These are phyloP conservation scores for Limnodromus scolopaceus DNA, from an alignment of 2,797 vertebrate genomes.

Conservation along the genomic window DNA sequence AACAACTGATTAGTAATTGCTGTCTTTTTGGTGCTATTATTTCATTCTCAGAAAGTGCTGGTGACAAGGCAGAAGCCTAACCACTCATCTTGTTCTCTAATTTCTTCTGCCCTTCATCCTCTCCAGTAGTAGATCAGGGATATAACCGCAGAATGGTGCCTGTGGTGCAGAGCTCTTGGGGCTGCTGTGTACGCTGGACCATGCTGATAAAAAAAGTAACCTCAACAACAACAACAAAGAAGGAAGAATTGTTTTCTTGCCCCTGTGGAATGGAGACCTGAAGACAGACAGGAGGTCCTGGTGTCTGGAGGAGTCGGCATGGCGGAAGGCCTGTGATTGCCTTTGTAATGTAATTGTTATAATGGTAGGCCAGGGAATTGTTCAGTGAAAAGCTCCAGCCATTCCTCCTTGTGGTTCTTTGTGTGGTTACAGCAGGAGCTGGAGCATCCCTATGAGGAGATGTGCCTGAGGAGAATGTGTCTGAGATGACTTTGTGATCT, in stretches of 20 bases:
- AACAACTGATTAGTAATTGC: not conserved
- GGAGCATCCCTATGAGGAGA: not conserved
- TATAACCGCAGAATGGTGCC: slow-evolving; percentile 31
- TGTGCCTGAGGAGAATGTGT: not conserved
- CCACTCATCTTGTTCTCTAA: slow-evolving; percentile 25
- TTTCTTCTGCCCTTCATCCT: slow-evolving; percentile 29
- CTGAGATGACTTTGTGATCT: not conserved
- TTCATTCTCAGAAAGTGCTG: slow-evolving; percentile 6
- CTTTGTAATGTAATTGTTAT: slow-evolving; percentile 52
- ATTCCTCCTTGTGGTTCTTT: slow-evolving; percentile 48
- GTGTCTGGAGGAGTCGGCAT: not conserved
- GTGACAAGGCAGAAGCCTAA: slow-evolving; percentile 8
- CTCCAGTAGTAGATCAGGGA: not conserved
- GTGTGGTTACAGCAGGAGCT: slow-evolving; percentile 42
- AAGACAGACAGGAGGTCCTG: slow-evolving; percentile 1
- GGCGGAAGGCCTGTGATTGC: slow-evolving; percentile 8
- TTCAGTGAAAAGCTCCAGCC: slow-evolving; percentile 22
- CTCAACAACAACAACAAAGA: slow-evolving; percentile 28
- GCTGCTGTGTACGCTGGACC: not conserved
- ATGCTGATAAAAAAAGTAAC: slow-evolving; percentile 29
- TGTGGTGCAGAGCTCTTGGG: not conserved
- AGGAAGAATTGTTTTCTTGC: slow-evolving; percentile 28
- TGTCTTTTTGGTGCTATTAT: not conserved
- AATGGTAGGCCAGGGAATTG: slow-evolving; percentile 50
- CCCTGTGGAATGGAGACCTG: not conserved